Percentiles rank a stretch among this genome's conserved stretches.
Conservation (phyloP, 2,113 vertebrate genomes). For the Proteles cristata region DNA sequence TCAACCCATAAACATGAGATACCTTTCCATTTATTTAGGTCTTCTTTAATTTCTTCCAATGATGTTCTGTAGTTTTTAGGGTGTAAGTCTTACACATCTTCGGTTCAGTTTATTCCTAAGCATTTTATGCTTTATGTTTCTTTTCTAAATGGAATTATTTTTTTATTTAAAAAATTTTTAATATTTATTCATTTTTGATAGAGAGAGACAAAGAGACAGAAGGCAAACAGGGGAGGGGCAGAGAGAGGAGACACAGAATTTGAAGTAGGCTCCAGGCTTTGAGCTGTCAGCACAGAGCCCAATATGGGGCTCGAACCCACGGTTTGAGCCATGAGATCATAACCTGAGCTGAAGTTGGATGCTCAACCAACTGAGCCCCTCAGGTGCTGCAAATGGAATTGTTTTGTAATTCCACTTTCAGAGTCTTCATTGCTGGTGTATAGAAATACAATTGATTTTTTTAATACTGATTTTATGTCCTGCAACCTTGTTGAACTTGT, state of each 20-base stretch:
- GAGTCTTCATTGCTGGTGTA: background rate
- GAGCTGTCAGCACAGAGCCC: background rate
- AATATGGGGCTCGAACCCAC: background rate
- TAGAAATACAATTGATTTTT: background rate
- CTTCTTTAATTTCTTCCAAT: constrained; percentile 1
- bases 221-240: background rate
- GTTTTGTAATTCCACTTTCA: background rate
- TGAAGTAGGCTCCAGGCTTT: background rate
- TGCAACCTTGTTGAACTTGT: background rate
- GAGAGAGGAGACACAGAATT: background rate
- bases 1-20: background rate
- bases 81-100: background rate
- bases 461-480: background rate
- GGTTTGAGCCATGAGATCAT: background rate
- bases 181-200: background rate
- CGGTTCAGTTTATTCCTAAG: background rate
- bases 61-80: background rate
- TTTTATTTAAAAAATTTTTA: background rate
- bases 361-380: background rate
- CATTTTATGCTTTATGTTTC: background rate
- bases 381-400: background rate
- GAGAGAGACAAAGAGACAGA: background rate
- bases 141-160: background rate
- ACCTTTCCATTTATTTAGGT: background rate
- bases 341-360: background rate